phyloP scores from a whole-genome alignment of 2,797 vertebrate species.

The Muraenolepis orangiensis region DNA sequence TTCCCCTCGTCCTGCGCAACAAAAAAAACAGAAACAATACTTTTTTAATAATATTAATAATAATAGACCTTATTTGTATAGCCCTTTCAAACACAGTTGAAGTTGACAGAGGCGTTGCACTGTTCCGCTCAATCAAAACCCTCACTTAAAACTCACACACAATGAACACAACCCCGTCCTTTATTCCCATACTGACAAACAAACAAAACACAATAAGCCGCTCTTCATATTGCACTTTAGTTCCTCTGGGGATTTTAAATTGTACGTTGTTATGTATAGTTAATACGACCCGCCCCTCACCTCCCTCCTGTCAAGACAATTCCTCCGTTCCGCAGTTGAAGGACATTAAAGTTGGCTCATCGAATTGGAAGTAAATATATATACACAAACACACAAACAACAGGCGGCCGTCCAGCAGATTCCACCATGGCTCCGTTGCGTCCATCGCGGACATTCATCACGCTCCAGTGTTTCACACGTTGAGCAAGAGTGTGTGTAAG shows the following conservation, averaged over 20 bases:
- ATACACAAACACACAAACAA: not conserved
- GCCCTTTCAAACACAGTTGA: not conserved
- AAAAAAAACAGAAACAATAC: constrained; percentile 3
- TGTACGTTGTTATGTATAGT: not conserved
- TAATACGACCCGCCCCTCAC: not conserved
- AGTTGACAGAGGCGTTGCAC: not conserved
- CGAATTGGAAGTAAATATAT: not conserved
- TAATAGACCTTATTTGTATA: not conserved
- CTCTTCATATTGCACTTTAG: not conserved
- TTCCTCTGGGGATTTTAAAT: not conserved
- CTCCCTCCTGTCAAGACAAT: not conserved
- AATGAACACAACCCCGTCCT: not conserved
- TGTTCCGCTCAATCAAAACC: not conserved
- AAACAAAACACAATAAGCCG: not conserved
- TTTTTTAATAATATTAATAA: not conserved
- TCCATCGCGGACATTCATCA: too few relatives aligned
- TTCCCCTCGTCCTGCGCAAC: constrained; percentile 86
- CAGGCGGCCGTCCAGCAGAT: not conserved
- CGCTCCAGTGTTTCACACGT: too few relatives aligned
- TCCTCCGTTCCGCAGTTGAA: not conserved
- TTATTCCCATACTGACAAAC: not conserved
- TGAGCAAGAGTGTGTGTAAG: too few relatives aligned
- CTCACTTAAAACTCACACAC: not conserved
- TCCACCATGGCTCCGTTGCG: not conserved
- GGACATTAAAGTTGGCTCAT: not conserved